Percentiles rank a stretch among this genome's conserved stretches.
Evolutionary conservation across 2,797 vertebrate species (phyloP).

Genomic region (Sebastes oblongus): DNA sequence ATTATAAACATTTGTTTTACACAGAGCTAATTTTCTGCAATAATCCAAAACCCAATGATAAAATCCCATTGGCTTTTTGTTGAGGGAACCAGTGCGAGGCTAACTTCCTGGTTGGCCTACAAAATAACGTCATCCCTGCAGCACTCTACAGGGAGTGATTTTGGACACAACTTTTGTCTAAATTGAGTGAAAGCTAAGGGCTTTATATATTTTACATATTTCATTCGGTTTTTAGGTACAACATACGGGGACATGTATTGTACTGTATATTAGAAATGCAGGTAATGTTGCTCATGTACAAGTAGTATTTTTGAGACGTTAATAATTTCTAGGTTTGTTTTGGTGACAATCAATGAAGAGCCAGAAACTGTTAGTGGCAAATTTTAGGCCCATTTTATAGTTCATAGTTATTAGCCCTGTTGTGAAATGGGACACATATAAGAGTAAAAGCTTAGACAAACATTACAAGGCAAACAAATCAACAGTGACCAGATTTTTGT

Average conservation of each 20-base stretch:
- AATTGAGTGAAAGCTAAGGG: background rate
- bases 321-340: background rate
- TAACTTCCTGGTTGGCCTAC: too few species aligned
- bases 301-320: background rate
- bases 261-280: background rate
- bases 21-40: fast-evolving
- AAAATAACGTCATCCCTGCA: too few species aligned
- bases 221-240: background rate
- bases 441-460: background rate
- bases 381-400: background rate
- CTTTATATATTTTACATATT: background rate
- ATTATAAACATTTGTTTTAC: fast-evolving
- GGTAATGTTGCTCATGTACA: background rate
- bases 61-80: too few species aligned
- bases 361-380: background rate
- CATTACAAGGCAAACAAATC: background rate
- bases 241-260: background rate
- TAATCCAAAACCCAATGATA: too few species aligned
- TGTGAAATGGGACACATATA: background rate
- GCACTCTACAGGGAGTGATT: background rate
- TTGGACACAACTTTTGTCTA: background rate
- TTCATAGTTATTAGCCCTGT: background rate
- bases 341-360: background rate
- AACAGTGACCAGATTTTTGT: background rate
- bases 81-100: too few species aligned